These are phyloP conservation scores for Apeira syringaria DNA, from an alignment of 2,888 invertebrate genomes.

Conservation along the genomic window DNA sequence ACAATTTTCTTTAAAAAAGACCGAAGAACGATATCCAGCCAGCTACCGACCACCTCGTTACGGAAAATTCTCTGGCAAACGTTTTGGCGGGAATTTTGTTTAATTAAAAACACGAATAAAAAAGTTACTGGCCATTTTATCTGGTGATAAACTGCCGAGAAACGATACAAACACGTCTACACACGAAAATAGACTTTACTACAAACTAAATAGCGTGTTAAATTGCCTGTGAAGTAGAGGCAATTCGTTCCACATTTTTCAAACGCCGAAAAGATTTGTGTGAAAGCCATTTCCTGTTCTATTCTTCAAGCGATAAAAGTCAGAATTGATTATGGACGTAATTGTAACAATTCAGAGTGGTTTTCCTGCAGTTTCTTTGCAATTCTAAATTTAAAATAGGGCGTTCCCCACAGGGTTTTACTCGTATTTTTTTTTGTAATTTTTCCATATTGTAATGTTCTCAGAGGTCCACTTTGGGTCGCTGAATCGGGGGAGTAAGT, in stretches of 20 bases:
- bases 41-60: conserved; percentile 50
- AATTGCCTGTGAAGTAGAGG: conserved; percentile 28
- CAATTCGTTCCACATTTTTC: conserved; percentile 43
- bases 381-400: conserved; percentile 19
- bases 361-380: conserved; percentile 26
- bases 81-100: conserved; percentile 58
- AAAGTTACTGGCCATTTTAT: conserved; percentile 73
- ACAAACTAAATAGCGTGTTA: conserved; percentile 24
- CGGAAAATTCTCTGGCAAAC: conserved; percentile 57
- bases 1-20: conserved; percentile 11
- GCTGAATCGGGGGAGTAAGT: too few relatives aligned
- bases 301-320: conserved; percentile 69
- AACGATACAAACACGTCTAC: conserved; percentile 36
- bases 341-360: conserved; percentile 24
- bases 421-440: too few relatives aligned
- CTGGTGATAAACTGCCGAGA: conserved; percentile 67
- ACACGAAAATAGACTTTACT: conserved; percentile 43
- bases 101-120: conserved; percentile 82
- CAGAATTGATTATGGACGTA: conserved; percentile 58
- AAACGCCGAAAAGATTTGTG: conserved; percentile 55
- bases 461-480: too few relatives aligned
- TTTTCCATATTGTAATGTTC: too few relatives aligned
- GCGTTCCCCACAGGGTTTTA: too few relatives aligned
- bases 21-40: conserved; percentile 23
- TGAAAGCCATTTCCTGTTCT: conserved; percentile 71